A percentile compares a stretch with the other conserved stretches of the same genome.
These are phyloP conservation scores for Amphiprion ocellaris DNA, from an alignment of 2,113 vertebrate species.

Conservation along the genomic window DNA sequence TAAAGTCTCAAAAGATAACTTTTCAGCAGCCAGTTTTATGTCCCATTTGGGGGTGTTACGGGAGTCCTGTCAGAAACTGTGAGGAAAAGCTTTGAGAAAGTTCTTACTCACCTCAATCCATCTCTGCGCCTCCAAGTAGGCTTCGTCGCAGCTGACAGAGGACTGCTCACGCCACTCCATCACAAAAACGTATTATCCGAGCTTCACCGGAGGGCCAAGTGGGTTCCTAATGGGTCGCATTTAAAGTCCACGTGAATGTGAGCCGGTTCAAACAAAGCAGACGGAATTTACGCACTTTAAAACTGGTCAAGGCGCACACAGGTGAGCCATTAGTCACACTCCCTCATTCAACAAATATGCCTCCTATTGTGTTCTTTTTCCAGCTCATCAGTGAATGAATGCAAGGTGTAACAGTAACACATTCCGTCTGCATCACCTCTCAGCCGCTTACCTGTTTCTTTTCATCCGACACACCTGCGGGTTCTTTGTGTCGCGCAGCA, in stretches of 20 bases:
- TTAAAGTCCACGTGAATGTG: conserved; percentile 1
- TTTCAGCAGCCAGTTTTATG: too few species aligned
- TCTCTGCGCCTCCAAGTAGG: conserved; percentile 89
- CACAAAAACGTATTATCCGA: conserved; percentile 41
- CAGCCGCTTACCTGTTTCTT: conserved; percentile 49
- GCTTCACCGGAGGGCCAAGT: conserved; percentile 14
- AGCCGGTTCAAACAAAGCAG: conserved; percentile 4
- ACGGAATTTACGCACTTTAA: conserved; percentile 2
- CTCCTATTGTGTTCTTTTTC: conserved; percentile 51
- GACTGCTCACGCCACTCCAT: conserved; percentile 89
- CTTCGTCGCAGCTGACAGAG: conserved; percentile 81
- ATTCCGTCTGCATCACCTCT: conserved; percentile 29
- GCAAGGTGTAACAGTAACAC: conserved; percentile 39
- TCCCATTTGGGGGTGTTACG: background rate
- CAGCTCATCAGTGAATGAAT: conserved; percentile 7
- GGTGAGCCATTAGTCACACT: conserved; percentile 13
- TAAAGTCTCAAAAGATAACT: background rate
- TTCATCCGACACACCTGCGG: conserved; percentile 71
- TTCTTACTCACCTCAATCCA: conserved; percentile 92
- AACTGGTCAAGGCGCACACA: conserved; percentile 1
- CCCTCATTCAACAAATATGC: conserved; percentile 27
- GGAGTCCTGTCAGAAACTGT: background rate
- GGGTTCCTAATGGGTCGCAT: conserved; percentile 6
- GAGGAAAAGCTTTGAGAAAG: too few species aligned
- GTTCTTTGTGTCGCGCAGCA: conserved; percentile 6